phyloP scores from a whole-genome alignment of 64 coral and sea anemone genomes.

The Montipora capricornis region DNA sequence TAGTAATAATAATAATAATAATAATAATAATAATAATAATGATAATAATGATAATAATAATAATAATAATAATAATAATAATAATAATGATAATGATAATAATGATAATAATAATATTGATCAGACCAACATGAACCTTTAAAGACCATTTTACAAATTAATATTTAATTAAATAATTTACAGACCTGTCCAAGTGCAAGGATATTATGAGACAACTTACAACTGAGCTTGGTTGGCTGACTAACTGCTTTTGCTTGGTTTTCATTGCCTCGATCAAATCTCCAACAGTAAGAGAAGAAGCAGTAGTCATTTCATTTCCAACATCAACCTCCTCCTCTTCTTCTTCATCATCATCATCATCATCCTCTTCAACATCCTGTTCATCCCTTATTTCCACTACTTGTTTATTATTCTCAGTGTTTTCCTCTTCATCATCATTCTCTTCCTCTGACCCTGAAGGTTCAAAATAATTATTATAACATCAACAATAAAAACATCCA shows the following conservation, averaged over 20 bases:
- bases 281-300: slow-evolving; percentile 50
- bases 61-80: too few species aligned
- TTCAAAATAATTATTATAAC: neutral
- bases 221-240: slow-evolving; percentile 38
- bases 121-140: too few species aligned
- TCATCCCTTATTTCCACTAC: slow-evolving; percentile 40
- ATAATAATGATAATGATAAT: too few species aligned
- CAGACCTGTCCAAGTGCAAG: too few species aligned
- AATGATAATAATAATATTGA: too few species aligned
- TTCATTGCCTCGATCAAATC: slow-evolving; percentile 74
- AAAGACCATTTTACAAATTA: too few species aligned
- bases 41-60: too few species aligned
- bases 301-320: neutral
- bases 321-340: slow-evolving; percentile 54
- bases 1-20: too few species aligned
- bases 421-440: slow-evolving; percentile 14
- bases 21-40: too few species aligned
- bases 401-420: neutral
- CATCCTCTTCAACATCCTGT: slow-evolving; percentile 50
- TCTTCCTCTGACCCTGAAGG: slow-evolving; percentile 48
- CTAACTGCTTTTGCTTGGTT: slow-evolving; percentile 29
- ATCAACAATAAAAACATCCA: neutral
- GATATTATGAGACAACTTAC: neutral
- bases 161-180: too few species aligned
- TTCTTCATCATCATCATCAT: slow-evolving; percentile 53